Percentiles rank a stretch among this genome's conserved stretches.
Conservation (phyloP, 1,140 invertebrate genomes). For the Conus ventricosus region DNA sequence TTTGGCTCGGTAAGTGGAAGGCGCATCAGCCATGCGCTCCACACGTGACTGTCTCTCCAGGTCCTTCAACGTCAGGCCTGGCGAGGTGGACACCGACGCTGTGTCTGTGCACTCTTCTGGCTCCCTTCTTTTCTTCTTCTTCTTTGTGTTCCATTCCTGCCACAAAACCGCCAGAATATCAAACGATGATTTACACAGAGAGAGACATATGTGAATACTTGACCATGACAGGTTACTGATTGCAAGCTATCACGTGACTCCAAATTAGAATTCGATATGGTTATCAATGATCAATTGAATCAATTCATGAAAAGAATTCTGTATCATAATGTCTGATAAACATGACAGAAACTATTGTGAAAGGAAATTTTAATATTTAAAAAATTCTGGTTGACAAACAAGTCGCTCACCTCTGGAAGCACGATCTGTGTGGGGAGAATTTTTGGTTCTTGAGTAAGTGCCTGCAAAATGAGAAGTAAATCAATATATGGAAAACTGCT, state of each 20-base stretch:
- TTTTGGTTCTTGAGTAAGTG: conserved; percentile 55
- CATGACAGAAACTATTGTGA: no score
- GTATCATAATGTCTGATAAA: no score
- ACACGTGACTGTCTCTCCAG: conserved; percentile 54
- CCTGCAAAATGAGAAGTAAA: conserved; percentile 33
- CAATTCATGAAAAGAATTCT: no score
- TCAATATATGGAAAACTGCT: neutral
- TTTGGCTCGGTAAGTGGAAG: conserved; percentile 79
- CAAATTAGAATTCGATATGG: no score
- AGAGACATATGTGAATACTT: no score
- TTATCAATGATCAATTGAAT: no score
- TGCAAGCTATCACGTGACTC: no score
- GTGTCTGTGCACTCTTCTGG: neutral
- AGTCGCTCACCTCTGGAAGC: neutral
- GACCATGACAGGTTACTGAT: no score
- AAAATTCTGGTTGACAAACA: no score
- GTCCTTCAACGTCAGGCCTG: conserved; percentile 56
- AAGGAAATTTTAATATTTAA: no score
- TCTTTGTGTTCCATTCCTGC: neutral
- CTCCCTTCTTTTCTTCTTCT: conserved; percentile 6
- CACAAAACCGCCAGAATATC: neutral
- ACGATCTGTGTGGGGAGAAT: conserved; percentile 26
- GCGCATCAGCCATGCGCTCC: conserved; percentile 49
- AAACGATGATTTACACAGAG: neutral
- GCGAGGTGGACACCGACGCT: conserved; percentile 1